A percentile compares a stretch with the other conserved stretches of the same genome.
Evolutionary conservation across 30 jellyfish, hydroid and myxozoan species (phyloP).

Genomic region (Haliclystus octoradiatus): DNA sequence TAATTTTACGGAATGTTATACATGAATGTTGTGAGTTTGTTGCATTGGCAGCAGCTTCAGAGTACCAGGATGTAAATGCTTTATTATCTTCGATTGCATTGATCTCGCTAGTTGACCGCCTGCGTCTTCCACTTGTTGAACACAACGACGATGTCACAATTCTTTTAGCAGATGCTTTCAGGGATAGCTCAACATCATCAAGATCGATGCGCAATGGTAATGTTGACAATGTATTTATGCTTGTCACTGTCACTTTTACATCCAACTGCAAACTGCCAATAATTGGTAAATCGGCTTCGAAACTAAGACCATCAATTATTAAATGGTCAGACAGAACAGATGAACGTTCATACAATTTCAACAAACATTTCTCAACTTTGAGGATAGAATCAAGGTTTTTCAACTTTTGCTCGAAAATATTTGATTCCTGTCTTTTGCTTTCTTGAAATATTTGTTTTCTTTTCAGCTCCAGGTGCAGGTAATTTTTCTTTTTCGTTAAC

Average conservation of each 20-base stretch:
- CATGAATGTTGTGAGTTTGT: background rate
- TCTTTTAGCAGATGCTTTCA: background rate
- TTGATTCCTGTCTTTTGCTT: background rate
- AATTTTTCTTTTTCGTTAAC: slow-evolving; percentile 10
- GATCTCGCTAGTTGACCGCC: background rate
- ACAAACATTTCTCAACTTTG: background rate
- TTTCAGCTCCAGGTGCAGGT: slow-evolving; percentile 19
- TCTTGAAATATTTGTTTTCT: background rate
- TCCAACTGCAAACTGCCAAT: background rate
- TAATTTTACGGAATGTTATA: background rate
- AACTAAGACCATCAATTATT: background rate
- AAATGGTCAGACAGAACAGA: background rate
- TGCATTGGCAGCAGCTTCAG: background rate
- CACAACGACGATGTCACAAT: background rate
- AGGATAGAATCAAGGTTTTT: background rate
- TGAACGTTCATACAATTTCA: background rate
- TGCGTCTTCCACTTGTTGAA: background rate
- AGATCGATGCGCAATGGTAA: background rate
- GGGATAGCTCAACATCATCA: background rate
- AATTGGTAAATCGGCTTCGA: background rate
- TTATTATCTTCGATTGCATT: background rate
- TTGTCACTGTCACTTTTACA: background rate
- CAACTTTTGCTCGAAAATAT: background rate
- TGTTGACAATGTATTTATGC: background rate
- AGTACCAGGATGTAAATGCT: background rate